Evolutionary conservation across 2,888 invertebrate genomes (phyloP).

Genomic region (Willowsia nigromaculata): DNA sequence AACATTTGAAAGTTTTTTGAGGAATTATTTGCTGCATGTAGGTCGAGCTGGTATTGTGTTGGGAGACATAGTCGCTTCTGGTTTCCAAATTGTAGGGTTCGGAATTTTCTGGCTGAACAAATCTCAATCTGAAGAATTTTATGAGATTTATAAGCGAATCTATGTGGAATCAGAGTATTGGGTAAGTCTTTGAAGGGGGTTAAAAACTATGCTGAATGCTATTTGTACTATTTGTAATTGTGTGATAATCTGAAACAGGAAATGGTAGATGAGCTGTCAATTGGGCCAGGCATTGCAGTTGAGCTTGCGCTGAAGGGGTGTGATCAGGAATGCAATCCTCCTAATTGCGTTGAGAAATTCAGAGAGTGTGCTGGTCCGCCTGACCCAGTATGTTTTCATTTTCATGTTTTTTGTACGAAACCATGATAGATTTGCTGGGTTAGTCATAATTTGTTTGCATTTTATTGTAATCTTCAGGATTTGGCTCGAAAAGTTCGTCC

Average conservation of each 20-base stretch:
- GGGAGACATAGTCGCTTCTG: conserved; percentile 86
- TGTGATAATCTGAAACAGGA: too few species aligned
- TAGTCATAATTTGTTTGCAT: neutral
- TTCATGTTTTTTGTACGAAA: too few species aligned
- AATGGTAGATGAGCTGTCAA: conserved; percentile 73
- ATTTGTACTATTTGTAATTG: too few species aligned
- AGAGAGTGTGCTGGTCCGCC: conserved; percentile 66
- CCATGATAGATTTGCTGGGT: too few species aligned
- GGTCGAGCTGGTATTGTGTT: conserved; percentile 85
- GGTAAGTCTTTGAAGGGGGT: conserved; percentile 52
- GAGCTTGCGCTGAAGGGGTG: conserved; percentile 54
- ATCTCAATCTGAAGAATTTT: conserved; percentile 92
- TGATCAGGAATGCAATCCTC: neutral
- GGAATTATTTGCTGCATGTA: conserved; percentile 73
- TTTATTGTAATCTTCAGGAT: conserved; percentile 83
- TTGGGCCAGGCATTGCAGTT: conserved; percentile 73
- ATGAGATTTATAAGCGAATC: conserved; percentile 87
- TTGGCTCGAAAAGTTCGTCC: conserved; percentile 92
- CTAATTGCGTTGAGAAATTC: conserved; percentile 80
- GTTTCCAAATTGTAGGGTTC: conserved; percentile 89
- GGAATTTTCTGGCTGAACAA: conserved; percentile 89
- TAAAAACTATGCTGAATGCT: too few species aligned
- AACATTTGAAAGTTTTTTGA: too few species aligned
- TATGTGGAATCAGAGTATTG: conserved; percentile 67
- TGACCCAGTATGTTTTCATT: conserved; percentile 72